Base-by-base conservation (phyloP, 1,140 invertebrate genomes). In the Xylocopa sonorina region DNA sequence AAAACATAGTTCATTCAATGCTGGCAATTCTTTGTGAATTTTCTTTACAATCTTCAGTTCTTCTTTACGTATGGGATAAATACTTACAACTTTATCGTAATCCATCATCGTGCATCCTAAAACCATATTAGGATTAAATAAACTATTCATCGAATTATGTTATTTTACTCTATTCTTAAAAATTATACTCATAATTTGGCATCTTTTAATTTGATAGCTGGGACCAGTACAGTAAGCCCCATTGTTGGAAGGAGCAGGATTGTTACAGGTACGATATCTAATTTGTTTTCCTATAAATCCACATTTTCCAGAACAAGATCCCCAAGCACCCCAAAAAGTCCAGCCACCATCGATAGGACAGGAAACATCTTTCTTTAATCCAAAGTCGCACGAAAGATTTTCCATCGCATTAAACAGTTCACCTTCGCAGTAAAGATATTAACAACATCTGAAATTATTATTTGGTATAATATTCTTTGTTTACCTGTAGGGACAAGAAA, bases 51-150 rank as follows among this genome's bases (percentile, higher is more conserved):
- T 43, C 34, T 78, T 53, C n/a, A 81, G 3, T 55, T 81, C 79
- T 46, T 1, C 62, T 27, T 67, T 62, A 5, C 79, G 79, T 46
- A 53, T 58, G 16, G 73, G 63, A 78, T 81, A 38, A 68, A 21
- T 29, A 18, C 27, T 24, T 18, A 63, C 51, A 48, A 69, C 18
- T 38, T 67, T 34, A 34, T 78, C 79, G 3, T 60, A 81, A 48
- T 81, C 73, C 24, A 34, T 64, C 57, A 81, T 81, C 3, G 29
- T 69, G 5, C 74, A 81, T n/a, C 78, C 78, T 80, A 18, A 58
- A 29, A 66, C 41, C 21, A 9, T 10, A 16, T 12, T 46, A n/a
- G 29, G 34, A n/a, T 50, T n/a, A 29, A 16, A 1, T 43, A 34
- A 55, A 55, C 10, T 41, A 27, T 21, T 0, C 9, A 3, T 10